Base-by-base conservation (phyloP, 2,113 vertebrate species). In the Tretioscincus oriximinensis region DNA sequence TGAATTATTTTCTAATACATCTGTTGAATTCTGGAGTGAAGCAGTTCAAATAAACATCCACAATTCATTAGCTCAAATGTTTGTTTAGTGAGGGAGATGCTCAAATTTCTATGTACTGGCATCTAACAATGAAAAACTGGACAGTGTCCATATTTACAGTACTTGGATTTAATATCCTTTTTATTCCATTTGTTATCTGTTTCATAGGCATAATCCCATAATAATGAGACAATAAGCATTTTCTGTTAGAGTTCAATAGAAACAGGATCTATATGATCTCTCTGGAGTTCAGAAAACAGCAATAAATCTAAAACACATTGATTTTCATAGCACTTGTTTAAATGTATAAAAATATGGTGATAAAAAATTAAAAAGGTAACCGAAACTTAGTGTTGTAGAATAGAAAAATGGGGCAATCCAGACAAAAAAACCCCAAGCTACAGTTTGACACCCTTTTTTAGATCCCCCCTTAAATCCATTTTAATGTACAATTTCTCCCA, bases 81-180 rank as follows among this genome's bases (percentile, higher is more conserved):
- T 77, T 77, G 76, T 67, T 77, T 61, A 51, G 24, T 45, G 18
- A 67, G 51, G 45, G n/a, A 67, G 64, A 58, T 68, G 28, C 47
- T 78, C 47, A 31, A 31, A 65, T 78, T 68, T 78, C 76, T 68
- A 35, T 26, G 28, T 21, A 67, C n/a, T 67, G 47, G 54, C 28
- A 54, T 22, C 76, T 45, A 54, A 67, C 20, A 78, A 51, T 54
- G 64, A 47, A 54, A 7, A 26, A 54, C 65, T 78, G 28, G 47
- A 68, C 12, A 9, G 6, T 21, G 68, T n/a, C 22, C 28, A 51
- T 67, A n/a, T 29, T 67, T 67, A n/a, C 20, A 78, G 21, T n/a
- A 78, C 64, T 78, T 68, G 76, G 28, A 8, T 78, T 78, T 78
- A 58, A 78, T 68, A 78, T 58, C 65, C 64, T 68, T 78, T 78